Evolutionary conservation across 2,113 vertebrate genomes (phyloP), one percentile per base, ranked within the genome.

Genomic region (Caracal caracal): DNA sequence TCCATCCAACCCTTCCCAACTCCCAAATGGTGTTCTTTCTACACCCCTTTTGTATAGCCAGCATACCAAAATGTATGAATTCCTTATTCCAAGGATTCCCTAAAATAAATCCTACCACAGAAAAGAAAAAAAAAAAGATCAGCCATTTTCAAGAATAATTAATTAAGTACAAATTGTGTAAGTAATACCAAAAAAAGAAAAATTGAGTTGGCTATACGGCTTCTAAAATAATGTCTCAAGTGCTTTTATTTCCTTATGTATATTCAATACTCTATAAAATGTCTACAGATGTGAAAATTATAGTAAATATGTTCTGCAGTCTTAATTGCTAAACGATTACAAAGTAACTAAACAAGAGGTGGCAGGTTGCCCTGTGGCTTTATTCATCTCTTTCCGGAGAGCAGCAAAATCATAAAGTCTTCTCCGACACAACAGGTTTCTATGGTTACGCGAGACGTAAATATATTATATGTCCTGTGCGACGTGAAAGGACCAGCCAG

Each of bases 391-490:
- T 90, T 98, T 94, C 96, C 22, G 43, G 85, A 82, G 93, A 88
- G 95, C 85, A 94, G 96, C 84, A 89, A 81, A 92, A 90, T 78
- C 92, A 80, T 92, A 82, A 95, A 93, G 80, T 95, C 98, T 96
- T 92, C 95, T 66, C 92, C 3, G 40, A 78, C 85, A 97, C 96
- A 97, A 97, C 96, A 98, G 96, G 98, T 98, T 98, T 96, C 98
- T 98, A 98, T 98, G 98, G 97, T 98, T 97, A 98, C 98, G 11
- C 0, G 20, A 78, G 96, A 97, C 17, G 88, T 98, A 97, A 98
- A 97, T 98, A 96, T 96, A 91, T 97, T 94, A 94, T 90, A 90
- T 53, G 96, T 94, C 96, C 95, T 90, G 90, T 51, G 92, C 10
- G 0, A 73, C 2, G 71, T 37, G 93, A 90, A 96, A 88, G 93